Percentiles rank a stretch among this genome's conserved stretches.
phyloP scores from a whole-genome alignment of 2,797 vertebrate species.

The Amblyraja radiata region DNA sequence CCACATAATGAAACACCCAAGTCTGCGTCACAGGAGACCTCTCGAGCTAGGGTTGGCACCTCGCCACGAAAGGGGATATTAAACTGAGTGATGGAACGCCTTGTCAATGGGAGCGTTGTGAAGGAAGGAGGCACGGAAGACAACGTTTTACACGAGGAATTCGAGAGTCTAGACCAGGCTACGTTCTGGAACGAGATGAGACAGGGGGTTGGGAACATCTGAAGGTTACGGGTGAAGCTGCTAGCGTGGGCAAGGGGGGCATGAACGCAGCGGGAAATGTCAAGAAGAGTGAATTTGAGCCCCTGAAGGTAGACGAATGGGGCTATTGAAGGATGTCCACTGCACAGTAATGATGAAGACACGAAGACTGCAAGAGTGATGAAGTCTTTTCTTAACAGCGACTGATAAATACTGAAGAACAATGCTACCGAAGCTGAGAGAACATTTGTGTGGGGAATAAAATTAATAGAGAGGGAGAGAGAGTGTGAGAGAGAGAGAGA shows the following conservation, averaged over 20 bases:
- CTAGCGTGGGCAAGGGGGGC: neutral
- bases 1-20: no score
- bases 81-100: neutral
- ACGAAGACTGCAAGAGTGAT: neutral
- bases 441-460: neutral
- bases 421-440: neutral
- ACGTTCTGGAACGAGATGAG: neutral
- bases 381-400: neutral
- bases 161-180: no score
- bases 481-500: neutral
- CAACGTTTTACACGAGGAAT: neutral
- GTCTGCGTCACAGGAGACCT: neutral
- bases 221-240: neutral
- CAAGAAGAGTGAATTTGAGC: neutral
- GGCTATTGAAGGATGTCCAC: neutral
- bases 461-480: no score
- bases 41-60: no score
- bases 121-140: neutral
- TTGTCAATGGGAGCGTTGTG: neutral
- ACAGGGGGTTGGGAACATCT: neutral
- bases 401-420: neutral
- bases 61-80: neutral
- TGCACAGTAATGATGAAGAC: neutral
- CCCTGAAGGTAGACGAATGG: neutral
- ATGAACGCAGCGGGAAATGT: neutral